phyloP scores from a whole-genome alignment of 2,888 invertebrate species.

The Cataglyphis altisquamis region DNA sequence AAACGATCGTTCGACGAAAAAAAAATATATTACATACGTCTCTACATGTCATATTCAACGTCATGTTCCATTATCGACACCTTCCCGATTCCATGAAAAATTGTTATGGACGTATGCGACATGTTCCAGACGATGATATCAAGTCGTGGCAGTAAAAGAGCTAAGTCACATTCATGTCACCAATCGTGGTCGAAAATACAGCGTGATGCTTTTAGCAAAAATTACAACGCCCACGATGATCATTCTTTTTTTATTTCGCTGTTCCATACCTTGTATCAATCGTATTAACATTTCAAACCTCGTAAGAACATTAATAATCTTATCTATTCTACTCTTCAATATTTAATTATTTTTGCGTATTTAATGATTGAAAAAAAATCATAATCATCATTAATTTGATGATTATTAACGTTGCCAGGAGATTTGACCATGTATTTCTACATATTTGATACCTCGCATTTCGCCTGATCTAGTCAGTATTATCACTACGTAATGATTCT shows the following conservation, averaged over 20 bases:
- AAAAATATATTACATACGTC: not conserved
- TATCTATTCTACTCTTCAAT: not conserved
- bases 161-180: not conserved
- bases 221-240: not conserved
- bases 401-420: not conserved
- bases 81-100: not conserved
- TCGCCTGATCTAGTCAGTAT: not conserved
- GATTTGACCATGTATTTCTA: not conserved
- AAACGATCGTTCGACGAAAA: not conserved
- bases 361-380: not conserved
- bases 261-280: not conserved
- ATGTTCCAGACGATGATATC: constrained; percentile 2
- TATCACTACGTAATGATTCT: not conserved
- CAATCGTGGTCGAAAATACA: constrained; percentile 22
- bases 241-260: not conserved
- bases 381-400: not conserved
- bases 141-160: not conserved
- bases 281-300: not conserved
- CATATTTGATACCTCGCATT: not conserved
- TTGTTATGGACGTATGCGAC: not conserved
- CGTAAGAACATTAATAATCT: not conserved
- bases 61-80: not conserved
- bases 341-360: not conserved
- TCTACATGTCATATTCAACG: not conserved
- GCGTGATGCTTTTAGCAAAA: not conserved